Base-by-base conservation (phyloP, 2,797 vertebrate species). In the Cuniculus paca region DNA sequence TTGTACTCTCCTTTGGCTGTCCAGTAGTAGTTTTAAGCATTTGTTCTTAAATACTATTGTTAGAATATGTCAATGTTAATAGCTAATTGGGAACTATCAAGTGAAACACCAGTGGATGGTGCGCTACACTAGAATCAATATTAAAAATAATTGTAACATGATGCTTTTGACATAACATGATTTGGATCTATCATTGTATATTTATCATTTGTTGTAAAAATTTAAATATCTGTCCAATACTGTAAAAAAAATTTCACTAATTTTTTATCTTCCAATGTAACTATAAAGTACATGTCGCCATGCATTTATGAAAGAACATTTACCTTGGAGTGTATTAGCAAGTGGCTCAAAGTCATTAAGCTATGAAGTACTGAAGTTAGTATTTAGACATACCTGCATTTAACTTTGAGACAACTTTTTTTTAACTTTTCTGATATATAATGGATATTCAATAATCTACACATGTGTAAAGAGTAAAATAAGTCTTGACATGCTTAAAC, bases 11-110 rank as follows among this genome's bases (percentile, higher is more conserved):
- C 17, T n/a, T 54, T 74, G 52, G 11, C 39, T n/a, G 50, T 20
- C 70, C 14, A 74, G 8, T 31, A 72, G 28, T 65, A 72, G 2
- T 36, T 91, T 82, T 83, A 60, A 95, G 13, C 11, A 56, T 91
- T 86, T 87, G 14, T 31, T 92, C 22, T 89, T 79, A 91, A 94
- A 36, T 39, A 42, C 28, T 28, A 63, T 17, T 77, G 95, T 56
- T 80, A 92, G 2, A 90, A 75, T 26, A 72, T 34, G 36, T 1
- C 3, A 26, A 85, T 70, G 92, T 88, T 24, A 83, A 52, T 20
- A 84, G 79, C 45, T 31, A 70, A 63, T 90, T 91, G 52, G 20
- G 7, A 36, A 48, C 2, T 26, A 42, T 56, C 39, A 22, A 20
- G n/a, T 82, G 56, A 82, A 86, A 68, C 11, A 72, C 24, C 34